Evolutionary conservation across 1,140 invertebrate species (phyloP), one percentile per base, ranked within the genome.

Genomic region (Leptopilina boulardi): DNA sequence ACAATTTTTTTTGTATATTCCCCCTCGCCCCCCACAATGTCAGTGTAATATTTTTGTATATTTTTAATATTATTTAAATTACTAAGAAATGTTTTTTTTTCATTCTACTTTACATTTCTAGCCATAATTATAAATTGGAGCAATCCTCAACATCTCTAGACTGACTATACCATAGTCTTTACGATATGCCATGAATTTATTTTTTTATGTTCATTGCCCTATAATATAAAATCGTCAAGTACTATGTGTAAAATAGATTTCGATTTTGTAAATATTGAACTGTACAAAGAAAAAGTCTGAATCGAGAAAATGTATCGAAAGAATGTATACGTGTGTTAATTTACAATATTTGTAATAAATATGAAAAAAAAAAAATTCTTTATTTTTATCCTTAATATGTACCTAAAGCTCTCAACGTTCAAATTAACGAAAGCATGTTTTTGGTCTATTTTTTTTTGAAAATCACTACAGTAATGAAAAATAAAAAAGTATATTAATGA

Each of bases 281-380:
- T 87, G 84, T 87, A 88, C 81, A 87, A 88, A 88, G 34, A 56
- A 56, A 74, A 66, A 2, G 21, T 73, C 54, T 80, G 77, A 76
- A 75, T 80, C 77, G 70, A 70, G 66, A 66, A 70, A 26, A 73
- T 70, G 72, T n/a, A 23, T 51, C 13, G 47, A 72, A 38, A 5
- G 21, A 59, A 38, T 23, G 75, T 75, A 70, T 44, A 38, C 77
- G 73, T 77, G 75, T 75, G 71, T 74, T 66, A 18, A 76, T 70
- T 80, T 74, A 80, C 80, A 80, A 79, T 77, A 87, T 83, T 87
- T 83, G 83, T 83, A 88, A 88, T 88, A 87, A 83, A 88, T 73
- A 74, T 76, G 13, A 66, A 66, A 66, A 66, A 66, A 66, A 66
- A 66, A 30, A 26, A n/a, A 66, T 6, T 15, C 15, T 30, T 2